Base-by-base conservation (phyloP, 2,888 invertebrate species). In the Carpatolechia fugitivella region DNA sequence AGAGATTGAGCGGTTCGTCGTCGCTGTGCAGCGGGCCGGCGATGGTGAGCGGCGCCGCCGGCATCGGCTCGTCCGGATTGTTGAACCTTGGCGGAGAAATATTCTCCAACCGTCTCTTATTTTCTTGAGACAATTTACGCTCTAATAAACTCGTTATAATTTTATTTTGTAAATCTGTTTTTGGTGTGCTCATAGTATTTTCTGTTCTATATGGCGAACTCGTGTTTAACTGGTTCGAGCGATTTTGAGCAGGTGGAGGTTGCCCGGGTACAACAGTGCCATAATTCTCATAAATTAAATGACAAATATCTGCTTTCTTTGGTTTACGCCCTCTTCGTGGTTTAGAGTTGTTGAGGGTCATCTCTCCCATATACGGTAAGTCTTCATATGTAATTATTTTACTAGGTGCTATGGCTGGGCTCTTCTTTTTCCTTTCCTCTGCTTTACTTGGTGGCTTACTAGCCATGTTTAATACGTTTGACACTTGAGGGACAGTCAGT, bases 221-320 rank as follows among this genome's bases (percentile, higher is more conserved):
- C 66, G 72, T 66, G 52, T 68, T 71, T 7, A 74, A 60, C 8
- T 74, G 76, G 51, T 68, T 71, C n/a, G 76, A 59, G 38, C 91
- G 89, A 36, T 91, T 91, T 52, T 90, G 86, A 0, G 71, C 47
- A 44, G 91, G 91, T 31, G 88, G 90, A 0, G 95, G 95, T 7
- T 94, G 94, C 0, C 95, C 95, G 0, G 96, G 95, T 50, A 96
- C 92, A 11, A 96, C 95, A 0, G 96, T 97, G 2, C 97, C 97
- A 74, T 97, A 97, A 78, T 97, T 97, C 76, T 97, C 97, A 72
- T 97, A 97, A 64, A 97, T 97, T 41, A 97, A 85, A 72, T 97
- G 97, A 63, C 97, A 97, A 63, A 97, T 97, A 72, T 97, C 97
- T 0, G 97, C 96, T 78, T 97, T 97, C 75, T 97, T 97, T 0